Evolutionary conservation across 2,797 vertebrate species (phyloP), one percentile per base, ranked within the genome.

Genomic region (Cossypha polioptera): DNA sequence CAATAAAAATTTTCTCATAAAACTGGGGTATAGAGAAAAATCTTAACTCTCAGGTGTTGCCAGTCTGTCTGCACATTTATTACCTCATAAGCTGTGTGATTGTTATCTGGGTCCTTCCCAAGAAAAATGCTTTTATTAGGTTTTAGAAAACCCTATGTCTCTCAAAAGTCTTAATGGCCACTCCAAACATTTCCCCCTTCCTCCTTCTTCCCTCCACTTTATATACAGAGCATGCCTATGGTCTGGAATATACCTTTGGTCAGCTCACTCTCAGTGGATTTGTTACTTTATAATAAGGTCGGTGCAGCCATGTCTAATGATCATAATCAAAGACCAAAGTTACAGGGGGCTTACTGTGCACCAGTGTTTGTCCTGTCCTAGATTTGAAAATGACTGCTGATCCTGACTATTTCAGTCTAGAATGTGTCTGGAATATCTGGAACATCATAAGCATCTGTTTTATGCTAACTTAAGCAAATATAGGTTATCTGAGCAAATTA

Each of bases 1-100:
- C 88, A 74, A 86, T 95, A 87, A 73, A 61, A 26, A 24, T 54
- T 65, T 93, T 83, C 80, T 85, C 40, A 69, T 71, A 92, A 92
- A 92, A 71, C 25, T n/a, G 69, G 29, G 15, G 29, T 20, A 59
- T 7, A n/a, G 22, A 68, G 6, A 67, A 67, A 67, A 73, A 61
- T 57, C 47, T n/a, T 42, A 51, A 16, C 48, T 74, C 42, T 92
- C 77, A 65, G 36, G 33, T 48, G 26, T 38, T 72, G 29, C 50
- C 45, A 61, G 5, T 85, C 45, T 71, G 21, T 50, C 54, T 47
- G 50, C 35, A n/a, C n/a, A 3, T 43, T 82, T 78, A 55, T 73
- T 63, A 19, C 31, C 16, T 45, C 68, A 54, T 35, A 24, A 55
- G 10, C 40, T 75, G 61, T 61, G 19, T 67, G 35, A 91, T 91